Evolutionary conservation across 2,888 invertebrate species (phyloP), one percentile per base, ranked within the genome.

Genomic region (Rotaria macrura): DNA sequence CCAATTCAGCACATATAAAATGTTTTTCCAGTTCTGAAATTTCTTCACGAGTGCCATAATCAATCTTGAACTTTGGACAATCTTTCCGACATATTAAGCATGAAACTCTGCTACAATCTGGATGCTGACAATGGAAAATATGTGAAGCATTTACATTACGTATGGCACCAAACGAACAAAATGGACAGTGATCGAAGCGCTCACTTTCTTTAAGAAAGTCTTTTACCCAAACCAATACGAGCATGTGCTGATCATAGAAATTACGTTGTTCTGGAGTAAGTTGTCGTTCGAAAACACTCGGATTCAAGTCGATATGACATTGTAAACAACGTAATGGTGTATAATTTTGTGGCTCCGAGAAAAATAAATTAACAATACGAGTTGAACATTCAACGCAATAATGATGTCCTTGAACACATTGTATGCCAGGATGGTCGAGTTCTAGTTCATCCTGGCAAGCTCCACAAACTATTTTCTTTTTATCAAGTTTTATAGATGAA

Each of bases 321-420:
- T 43, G 23, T 2, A 79, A 4, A 79, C 79, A 79, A 43, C 43
- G 40, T 79, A 43, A 43, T 9, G 79, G 79, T 43, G 14, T 43
- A n/a, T 79, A 43, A n/a, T 43, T 4, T 79, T 79, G 23, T 79
- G 79, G 79, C 2, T 79, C 79, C 40, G 40, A 43, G 9, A 79
- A 79, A 79, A 79, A 40, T 43, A 79, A 79, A 25, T n/a, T 7
- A 23, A 79, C 79, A 43, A 79, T 43, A 12, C n/a, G 23, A 43
- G n/a, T n/a, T 4, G 79, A 79, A 43, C 79, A 79, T 14, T 43
- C 79, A 1, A 12, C 9, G 14, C 79, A 79, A 79, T 9, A 43
- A 79, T 79, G 79, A 79, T 79, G 79, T 14, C 9, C 79, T 79
- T 79, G 79, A 25, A 43, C 10, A 79, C 79, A 65, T 65, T 65